phyloP scores from a whole-genome alignment of 30 jellyfish, hydroid and myxozoan genomes.

The Hydra vulgaris region DNA sequence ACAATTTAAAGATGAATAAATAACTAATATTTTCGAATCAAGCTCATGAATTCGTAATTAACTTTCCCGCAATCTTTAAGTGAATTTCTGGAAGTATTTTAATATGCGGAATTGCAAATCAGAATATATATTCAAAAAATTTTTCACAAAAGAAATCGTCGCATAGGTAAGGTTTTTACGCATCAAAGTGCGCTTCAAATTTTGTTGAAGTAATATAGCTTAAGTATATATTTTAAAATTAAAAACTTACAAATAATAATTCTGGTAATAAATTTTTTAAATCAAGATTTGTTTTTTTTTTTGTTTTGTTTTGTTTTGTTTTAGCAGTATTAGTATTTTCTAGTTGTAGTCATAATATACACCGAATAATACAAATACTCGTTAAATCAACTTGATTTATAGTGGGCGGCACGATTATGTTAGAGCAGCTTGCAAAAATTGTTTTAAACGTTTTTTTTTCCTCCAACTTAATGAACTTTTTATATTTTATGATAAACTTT shows the following conservation, averaged over 20 bases:
- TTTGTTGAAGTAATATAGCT: neutral
- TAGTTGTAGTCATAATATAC: too few relatives aligned
- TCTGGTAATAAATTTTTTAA: too few relatives aligned
- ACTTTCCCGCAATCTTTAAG: neutral
- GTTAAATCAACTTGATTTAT: neutral
- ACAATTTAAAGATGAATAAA: neutral
- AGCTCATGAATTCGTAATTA: neutral
- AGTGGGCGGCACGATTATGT: neutral
- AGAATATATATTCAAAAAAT: neutral
- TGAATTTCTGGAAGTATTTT: neutral
- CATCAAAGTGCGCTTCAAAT: neutral
- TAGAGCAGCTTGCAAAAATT: neutral
- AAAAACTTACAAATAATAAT: too few relatives aligned
- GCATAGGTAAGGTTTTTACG: neutral
- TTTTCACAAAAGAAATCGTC: neutral
- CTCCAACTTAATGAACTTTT: neutral
- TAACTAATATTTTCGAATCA: neutral
- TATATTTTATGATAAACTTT: neutral
- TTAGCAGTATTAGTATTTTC: neutral
- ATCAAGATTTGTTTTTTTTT: neutral
- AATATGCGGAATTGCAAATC: neutral
- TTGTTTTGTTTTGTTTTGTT: too few relatives aligned
- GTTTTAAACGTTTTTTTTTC: too few relatives aligned
- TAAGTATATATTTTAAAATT: too few relatives aligned
- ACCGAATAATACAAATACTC: neutral